Evolutionary conservation across 2,797 vertebrate genomes (phyloP).

Genomic region (Strix occidentalis): DNA sequence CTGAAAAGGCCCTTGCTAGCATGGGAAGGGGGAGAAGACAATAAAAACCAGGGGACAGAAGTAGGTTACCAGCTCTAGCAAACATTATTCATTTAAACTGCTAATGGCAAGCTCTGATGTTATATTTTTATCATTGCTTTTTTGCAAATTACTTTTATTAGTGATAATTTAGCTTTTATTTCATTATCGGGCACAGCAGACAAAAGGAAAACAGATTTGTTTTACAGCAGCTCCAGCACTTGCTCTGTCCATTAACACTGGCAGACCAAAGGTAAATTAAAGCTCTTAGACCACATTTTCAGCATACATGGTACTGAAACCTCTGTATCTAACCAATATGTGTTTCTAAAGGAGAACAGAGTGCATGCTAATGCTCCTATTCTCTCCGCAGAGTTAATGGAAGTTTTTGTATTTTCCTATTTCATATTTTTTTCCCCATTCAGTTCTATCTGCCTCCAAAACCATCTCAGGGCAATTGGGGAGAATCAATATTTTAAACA

Average conservation of each 20-base stretch:
- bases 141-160: conserved; percentile 77
- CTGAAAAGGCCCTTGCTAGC: not conserved
- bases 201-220: conserved; percentile 73
- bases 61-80: conserved; percentile 37
- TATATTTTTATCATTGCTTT: conserved; percentile 70
- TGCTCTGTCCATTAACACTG: conserved; percentile 67
- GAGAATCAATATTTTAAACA: not conserved
- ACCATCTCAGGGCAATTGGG: not conserved
- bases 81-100: conserved; percentile 69
- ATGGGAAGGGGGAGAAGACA: not conserved
- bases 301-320: conserved; percentile 23
- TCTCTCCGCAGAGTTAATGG: not conserved
- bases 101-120: conserved; percentile 73
- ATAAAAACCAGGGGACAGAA: conserved; percentile 8
- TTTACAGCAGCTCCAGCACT: conserved; percentile 69
- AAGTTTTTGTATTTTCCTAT: not conserved
- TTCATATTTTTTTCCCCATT: not conserved
- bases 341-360: not conserved
- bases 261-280: conserved; percentile 64
- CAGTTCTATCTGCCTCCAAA: not conserved
- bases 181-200: conserved; percentile 75
- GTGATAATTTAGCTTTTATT: conserved; percentile 78
- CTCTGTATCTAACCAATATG: not conserved
- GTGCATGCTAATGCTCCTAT: not conserved
- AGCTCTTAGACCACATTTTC: conserved; percentile 59